Base-by-base conservation (phyloP, 2,888 invertebrate genomes). In the Tachystola acroxantha region DNA sequence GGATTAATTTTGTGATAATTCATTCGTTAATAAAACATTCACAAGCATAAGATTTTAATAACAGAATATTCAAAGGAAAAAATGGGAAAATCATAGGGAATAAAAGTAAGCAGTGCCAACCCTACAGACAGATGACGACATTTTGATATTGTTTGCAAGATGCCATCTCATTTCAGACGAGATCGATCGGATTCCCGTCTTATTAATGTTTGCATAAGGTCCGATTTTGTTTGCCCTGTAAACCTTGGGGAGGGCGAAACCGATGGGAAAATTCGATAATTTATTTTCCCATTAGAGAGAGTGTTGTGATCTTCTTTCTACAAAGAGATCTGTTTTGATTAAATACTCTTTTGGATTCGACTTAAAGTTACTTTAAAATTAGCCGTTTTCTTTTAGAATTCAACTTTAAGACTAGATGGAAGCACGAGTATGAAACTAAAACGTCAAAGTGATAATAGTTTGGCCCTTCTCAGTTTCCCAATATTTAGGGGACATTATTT, bases 101-200 rank as follows among this genome's bases (percentile, higher is more conserved):
- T n/a, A n/a, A n/a, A n/a, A n/a, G n/a, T n/a, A n/a, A n/a, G n/a
- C 10, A 31, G 16, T n/a, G 24, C 9, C 32, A 32, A 12, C 32
- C 32, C 32, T 32, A 32, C 13, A 10, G 13, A 14, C 24, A 32
- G 32, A 33, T 33, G 25, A 34, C 16, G 32, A 22, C 32, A 11
- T 32, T 32, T 34, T 34, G 26, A 27, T 34, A 34, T 26, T 34
- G 26, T 26, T 34, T 26, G 14, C 26, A 16, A 10, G 34, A 26
- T 10, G 34, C 16, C 19, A 10, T 24, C 32, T 22, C 12, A 31
- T 10, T 19, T 20, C 13, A 9, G 14, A 7, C 27, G 4, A 1
- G 10, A 7, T n/a, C 7, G 10, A 34, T 34, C 26, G 26, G 25
- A 16, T 26, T 26, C 10, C 10, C 16, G 25, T 10, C 19, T 34